A percentile compares a stretch with the other conserved stretches of the same genome.
phyloP scores from a whole-genome alignment of 2,888 invertebrate genomes.

The Stratiomys singularior region DNA sequence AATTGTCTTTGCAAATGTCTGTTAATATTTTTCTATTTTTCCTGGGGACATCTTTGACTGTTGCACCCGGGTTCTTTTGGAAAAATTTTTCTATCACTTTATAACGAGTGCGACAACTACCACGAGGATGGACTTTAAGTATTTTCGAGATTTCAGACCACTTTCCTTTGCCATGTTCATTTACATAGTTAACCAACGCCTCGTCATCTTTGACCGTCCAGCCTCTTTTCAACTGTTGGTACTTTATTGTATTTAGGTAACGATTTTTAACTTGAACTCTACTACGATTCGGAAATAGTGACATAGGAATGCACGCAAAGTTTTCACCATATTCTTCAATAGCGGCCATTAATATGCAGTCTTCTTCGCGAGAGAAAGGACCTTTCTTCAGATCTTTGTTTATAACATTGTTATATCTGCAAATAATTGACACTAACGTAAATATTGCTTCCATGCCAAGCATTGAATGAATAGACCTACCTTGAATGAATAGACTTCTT shows the following conservation, averaged over 20 bases:
- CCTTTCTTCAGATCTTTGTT: slow-evolving; percentile 69
- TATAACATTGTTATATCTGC: slow-evolving; percentile 66
- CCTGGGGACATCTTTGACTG: slow-evolving; percentile 59
- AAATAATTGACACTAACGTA: background rate
- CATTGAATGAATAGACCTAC: slow-evolving; percentile 57
- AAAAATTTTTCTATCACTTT: slow-evolving; percentile 68
- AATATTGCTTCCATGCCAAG: background rate
- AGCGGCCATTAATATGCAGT: slow-evolving; percentile 72
- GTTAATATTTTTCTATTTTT: slow-evolving; percentile 53
- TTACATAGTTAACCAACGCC: slow-evolving; percentile 69
- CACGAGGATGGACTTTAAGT: slow-evolving; percentile 69
- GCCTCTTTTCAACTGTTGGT: slow-evolving; percentile 63
- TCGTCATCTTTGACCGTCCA: slow-evolving; percentile 75
- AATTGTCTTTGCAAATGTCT: slow-evolving; percentile 59
- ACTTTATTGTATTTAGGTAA: slow-evolving; percentile 67
- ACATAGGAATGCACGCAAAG: slow-evolving; percentile 69
- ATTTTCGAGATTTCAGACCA: slow-evolving; percentile 69
- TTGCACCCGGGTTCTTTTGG: slow-evolving; percentile 65
- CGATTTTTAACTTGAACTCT: slow-evolving; percentile 71
- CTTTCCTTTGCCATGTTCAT: slow-evolving; percentile 65
- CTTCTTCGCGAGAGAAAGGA: slow-evolving; percentile 75
- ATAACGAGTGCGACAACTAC: slow-evolving; percentile 72
- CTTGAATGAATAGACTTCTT: slow-evolving; percentile 75
- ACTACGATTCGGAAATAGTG: slow-evolving; percentile 72
- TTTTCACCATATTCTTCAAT: slow-evolving; percentile 71